Evolutionary conservation across 2,113 vertebrate genomes (phyloP), one percentile per base, ranked within the genome.

Genomic region (Anhinga rufa): DNA sequence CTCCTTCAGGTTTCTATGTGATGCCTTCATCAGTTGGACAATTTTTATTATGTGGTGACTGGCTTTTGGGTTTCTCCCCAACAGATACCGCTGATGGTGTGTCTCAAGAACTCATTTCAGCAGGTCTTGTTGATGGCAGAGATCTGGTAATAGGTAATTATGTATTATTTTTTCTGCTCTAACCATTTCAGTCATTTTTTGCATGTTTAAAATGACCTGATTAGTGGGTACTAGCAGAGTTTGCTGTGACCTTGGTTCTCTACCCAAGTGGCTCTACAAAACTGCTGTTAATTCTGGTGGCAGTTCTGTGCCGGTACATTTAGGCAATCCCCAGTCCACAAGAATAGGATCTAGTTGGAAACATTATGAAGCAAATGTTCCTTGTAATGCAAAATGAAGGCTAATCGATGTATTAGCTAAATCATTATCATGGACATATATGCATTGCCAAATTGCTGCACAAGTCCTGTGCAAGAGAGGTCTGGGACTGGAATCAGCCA

Each of bases 21-120:
- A 20, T 85, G 40, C 42, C 24, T 89, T 36, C 18, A 22, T 44
- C 62, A 48, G 26, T 7, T 92, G 84, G 60, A 48, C 49, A 24
- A 15, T 38, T 85, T 80, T 36, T 90, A 1, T 44, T 61, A 20
- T 29, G 40, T 64, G 52, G 5, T 96, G 79, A 97, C 52, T 29
- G 38, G 18, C 29, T 90, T 26, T 95, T 95, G 77, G 61, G 6
- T 95, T 89, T 96, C 77, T 97, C 66, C 55, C 89, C 83, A 93
- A 61, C 98, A 99, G 99, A 99, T 98, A 99, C 99, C 49, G 99
- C 99, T 80, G 99, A 99, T 18, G 99, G 99, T 7, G 99, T 99
- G 83, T 99, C 99, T 82, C 99, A 99, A 97, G 99, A 99, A 84
- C 99, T 99, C 86, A 99, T 99, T 98, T 99, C 99, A 74, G 99